Evolutionary conservation across 2,888 invertebrate species (phyloP), one percentile per base, ranked within the genome.

Genomic region (Patella caerulea): DNA sequence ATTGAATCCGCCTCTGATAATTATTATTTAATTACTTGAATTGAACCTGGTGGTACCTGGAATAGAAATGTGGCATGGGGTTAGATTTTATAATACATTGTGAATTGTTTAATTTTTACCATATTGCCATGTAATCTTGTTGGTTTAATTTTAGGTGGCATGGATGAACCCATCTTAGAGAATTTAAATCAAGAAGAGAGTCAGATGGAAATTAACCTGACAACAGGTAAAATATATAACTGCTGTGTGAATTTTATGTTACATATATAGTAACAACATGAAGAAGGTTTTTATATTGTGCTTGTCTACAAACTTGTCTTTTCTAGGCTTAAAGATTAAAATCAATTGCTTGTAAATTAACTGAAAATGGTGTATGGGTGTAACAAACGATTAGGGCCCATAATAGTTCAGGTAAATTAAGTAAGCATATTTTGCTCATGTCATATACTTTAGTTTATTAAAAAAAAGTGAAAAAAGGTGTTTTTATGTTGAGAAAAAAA

Each of bases 101-200:
- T 45, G 45, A 9, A 45, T 45, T 0, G 45, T 45, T 45, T 45
- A 45, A 45, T 45, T 45, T 45, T 45, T 9, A 45, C 45, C 45
- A 9, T 24, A 24, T 45, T 45, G 45, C 45, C 45, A 45, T 45
- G 45, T 9, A 45, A 45, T 72, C 55, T 19, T 14, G 11, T 71
- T 55, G 45, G 53, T 52, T 54, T 70, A 71, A 72, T 82, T 78
- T 19, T 74, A 89, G 91, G 91, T 65, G 91, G 91, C 11, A 85
- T 91, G 81, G 91, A 91, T 77, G 89, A 90, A 77, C 86, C 87
- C 45, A 85, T 84, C 65, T 55, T 86, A 12, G 86, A 88, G 4
- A 78, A 79, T 17, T 82, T 54, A 93, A 94, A 73, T 3, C 73
- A 79, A 17, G 80, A 79, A 2, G 86, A 84, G 54, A 76, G 82